Conservation (phyloP, 2,113 vertebrate genomes). For the Vimba vimba region DNA sequence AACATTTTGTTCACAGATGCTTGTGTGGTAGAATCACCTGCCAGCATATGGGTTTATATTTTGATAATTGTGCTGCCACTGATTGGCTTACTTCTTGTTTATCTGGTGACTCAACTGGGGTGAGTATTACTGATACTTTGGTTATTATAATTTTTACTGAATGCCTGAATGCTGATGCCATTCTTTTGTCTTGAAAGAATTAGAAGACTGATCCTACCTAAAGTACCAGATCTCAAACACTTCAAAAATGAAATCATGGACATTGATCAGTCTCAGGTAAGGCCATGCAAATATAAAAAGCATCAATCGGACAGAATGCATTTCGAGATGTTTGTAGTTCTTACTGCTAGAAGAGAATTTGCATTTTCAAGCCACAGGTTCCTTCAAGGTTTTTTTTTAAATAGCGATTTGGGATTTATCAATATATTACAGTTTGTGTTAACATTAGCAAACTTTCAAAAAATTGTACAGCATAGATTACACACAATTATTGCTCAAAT, state of each 20-base stretch:
- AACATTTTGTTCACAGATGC: conserved; percentile 24
- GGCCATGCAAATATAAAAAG: not conserved
- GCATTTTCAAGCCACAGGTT: not conserved
- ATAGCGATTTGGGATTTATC: too few species aligned
- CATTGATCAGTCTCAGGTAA: conserved; percentile 52
- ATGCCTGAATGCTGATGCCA: not conserved
- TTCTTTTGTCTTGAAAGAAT: conserved; percentile 53
- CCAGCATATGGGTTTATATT: conserved; percentile 40
- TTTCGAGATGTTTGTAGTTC: not conserved
- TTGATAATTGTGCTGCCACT: conserved; percentile 38
- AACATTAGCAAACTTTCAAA: too few species aligned
- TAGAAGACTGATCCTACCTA: conserved; percentile 56
- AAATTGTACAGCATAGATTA: not conserved
- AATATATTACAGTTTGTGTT: too few species aligned
- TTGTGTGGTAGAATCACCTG: not conserved
- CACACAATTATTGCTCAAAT: not conserved
- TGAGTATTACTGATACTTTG: conserved; percentile 33
- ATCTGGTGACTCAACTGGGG: conserved; percentile 44
- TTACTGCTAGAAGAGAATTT: not conserved
- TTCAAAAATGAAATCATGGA: conserved; percentile 47
- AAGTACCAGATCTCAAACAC: conserved; percentile 59
- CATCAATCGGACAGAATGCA: not conserved
- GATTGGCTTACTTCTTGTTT: conserved; percentile 43
- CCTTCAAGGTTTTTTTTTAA: not conserved
- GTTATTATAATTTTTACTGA: not conserved